Evolutionary conservation across 2,113 vertebrate species (phyloP), one percentile per base, ranked within the genome.

Genomic region (Antechinus flavipes): DNA sequence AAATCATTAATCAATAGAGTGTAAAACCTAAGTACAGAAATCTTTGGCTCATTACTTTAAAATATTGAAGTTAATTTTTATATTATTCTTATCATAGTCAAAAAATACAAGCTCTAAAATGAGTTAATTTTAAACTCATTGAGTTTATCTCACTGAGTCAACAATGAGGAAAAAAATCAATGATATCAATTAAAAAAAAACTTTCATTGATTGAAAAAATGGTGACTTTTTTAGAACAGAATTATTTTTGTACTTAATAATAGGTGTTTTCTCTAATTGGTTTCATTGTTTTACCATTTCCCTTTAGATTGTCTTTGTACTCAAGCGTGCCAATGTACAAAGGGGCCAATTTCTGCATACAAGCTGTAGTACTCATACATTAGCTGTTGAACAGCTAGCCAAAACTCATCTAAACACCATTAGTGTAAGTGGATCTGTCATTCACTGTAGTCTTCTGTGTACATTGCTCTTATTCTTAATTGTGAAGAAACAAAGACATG

Each of bases 201-300:
- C 61, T 84, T 42, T 23, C 6, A 22, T 16, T 84, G 35, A 84
- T 30, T 84, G 42, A 84, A 84, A 84, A 76, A n/a, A 76, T 19
- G 35, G 61, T 76, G 2, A 76, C 23, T 23, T n/a, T 98, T 97
- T 98, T 94, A 95, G 97, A 97, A 95, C 92, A 96, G 89, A 97
- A 96, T 98, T 98, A 94, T 97, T 97, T 84, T 97, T 96, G 97
- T 97, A 97, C 93, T 90, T 91, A 96, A 91, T 90, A 92, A 90
- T 95, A 54, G 93, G 92, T 93, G 90, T 49, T 94, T 58, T 52
- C 56, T 95, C 16, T 84, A 84, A 84, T 84, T 84, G n/a, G 42
- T n/a, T 89, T 6, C 2, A n/a, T 94, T 93, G 68, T 90, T 91
- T 90, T 47, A 54, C 54, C 23, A 3, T 96, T 49, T 95, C 56